phyloP scores from a whole-genome alignment of 2,888 invertebrate genomes.

The Lacanobia oleracea region DNA sequence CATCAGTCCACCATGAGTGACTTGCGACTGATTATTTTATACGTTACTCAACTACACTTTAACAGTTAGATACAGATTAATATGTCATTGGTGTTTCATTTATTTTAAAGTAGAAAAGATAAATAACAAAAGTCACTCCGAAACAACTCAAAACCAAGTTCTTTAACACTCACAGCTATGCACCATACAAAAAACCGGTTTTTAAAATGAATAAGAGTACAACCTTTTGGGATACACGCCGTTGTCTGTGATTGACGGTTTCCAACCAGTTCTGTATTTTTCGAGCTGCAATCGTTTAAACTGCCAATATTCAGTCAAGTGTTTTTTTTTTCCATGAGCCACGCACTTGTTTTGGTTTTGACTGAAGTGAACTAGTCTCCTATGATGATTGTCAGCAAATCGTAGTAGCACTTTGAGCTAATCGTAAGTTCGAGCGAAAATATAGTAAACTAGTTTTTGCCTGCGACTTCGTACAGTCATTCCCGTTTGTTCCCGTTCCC shows the following conservation, averaged over 20 bases:
- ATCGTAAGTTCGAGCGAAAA: background rate
- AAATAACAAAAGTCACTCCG: background rate
- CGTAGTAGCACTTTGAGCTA: background rate
- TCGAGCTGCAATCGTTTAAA: conserved; percentile 30
- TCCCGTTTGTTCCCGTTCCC: too few relatives aligned
- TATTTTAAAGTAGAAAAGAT: background rate
- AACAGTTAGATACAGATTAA: too few relatives aligned
- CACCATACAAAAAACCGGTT: conserved; percentile 16
- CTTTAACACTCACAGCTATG: too few relatives aligned
- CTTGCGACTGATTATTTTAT: conserved; percentile 15
- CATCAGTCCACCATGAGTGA: background rate
- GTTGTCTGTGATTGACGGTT: conserved; percentile 46
- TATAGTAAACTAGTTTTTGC: too few relatives aligned
- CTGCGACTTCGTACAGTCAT: too few relatives aligned
- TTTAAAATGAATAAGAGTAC: conserved; percentile 2
- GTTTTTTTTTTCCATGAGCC: conserved; percentile 10
- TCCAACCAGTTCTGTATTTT: conserved; percentile 23
- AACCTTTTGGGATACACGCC: conserved; percentile 20
- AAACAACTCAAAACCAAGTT: background rate
- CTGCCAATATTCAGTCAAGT: conserved; percentile 31
- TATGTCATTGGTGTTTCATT: background rate
- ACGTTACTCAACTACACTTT: background rate
- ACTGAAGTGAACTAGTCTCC: background rate
- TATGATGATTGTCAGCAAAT: background rate
- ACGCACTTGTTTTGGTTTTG: conserved; percentile 19